Evolutionary conservation across 37 sponge, comb jelly and placozoan species (phyloP).

Genomic region (Aplysina aerophoba): DNA sequence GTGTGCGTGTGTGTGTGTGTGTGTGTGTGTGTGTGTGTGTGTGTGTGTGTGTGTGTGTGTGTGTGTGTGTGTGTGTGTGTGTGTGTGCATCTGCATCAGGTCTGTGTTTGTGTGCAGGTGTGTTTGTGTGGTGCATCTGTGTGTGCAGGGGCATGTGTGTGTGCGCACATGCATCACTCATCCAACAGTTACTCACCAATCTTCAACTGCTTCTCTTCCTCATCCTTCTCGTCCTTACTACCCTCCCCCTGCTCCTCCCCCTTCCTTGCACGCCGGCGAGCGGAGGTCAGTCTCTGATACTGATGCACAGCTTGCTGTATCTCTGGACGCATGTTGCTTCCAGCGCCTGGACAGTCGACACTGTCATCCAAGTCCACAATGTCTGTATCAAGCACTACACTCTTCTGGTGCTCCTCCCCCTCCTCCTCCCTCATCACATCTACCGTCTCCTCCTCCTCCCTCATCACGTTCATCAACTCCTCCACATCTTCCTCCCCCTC

Average conservation of each 20-base stretch:
- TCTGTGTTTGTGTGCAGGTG: background rate
- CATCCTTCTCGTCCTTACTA: background rate
- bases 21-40: background rate
- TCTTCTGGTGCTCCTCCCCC: no score
- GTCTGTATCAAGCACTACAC: no score
- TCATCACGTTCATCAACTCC: no score
- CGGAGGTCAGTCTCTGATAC: no score
- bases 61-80: constrained; percentile 5
- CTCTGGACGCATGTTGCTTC: background rate
- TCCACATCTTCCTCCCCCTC: no score
- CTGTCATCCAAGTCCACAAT: no score
- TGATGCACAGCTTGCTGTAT: constrained; percentile 2
- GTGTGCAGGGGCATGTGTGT: background rate
- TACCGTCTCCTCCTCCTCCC: no score
- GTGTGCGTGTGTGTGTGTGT: background rate
- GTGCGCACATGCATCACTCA: background rate
- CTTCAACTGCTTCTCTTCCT: background rate
- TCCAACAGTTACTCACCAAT: background rate
- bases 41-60: constrained; percentile 2
- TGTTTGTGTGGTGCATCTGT: background rate
- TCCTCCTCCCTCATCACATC: no score
- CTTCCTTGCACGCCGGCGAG: no score
- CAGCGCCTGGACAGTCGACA: no score
- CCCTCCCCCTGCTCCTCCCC: background rate
- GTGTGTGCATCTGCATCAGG: background rate